Evolutionary conservation across 2,113 vertebrate species (phyloP).

Genomic region (Strix aluco): DNA sequence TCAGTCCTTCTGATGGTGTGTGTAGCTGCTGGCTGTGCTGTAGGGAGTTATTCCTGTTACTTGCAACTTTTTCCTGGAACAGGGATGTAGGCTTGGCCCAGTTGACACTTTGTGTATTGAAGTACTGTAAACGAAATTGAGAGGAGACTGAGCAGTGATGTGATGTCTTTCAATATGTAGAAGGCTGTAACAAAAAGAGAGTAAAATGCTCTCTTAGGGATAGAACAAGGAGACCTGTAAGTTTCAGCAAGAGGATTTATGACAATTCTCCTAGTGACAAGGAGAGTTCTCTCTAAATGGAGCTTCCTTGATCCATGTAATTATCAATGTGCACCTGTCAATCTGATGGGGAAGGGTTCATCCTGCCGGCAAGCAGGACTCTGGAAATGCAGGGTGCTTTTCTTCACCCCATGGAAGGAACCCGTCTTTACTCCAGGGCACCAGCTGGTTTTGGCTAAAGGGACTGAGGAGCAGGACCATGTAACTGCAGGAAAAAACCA

Average conservation of each 20-base stretch:
- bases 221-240: not conserved
- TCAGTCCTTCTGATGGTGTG: fast-evolving
- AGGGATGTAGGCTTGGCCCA: too few relatives aligned
- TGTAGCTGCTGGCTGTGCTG: not conserved
- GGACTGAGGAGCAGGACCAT: not conserved
- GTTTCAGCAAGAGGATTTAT: not conserved
- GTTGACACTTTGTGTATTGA: not conserved
- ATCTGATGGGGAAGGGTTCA: not conserved
- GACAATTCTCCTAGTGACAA: not conserved
- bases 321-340: not conserved
- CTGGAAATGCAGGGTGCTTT: not conserved
- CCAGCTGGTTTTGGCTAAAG: not conserved
- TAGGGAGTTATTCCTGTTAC: fast-evolving
- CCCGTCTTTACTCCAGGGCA: fast-evolving
- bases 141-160: not conserved
- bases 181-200: not conserved
- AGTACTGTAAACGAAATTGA: not conserved
- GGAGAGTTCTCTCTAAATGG: not conserved
- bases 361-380: not conserved
- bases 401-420: not conserved
- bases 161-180: not conserved
- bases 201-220: too few relatives aligned
- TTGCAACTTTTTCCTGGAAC: not conserved
- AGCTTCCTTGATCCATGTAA: not conserved
- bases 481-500: not conserved